These are phyloP conservation scores for Parotocinclus haroldoi DNA, from an alignment of 2,797 vertebrate species.

Conservation along the genomic window DNA sequence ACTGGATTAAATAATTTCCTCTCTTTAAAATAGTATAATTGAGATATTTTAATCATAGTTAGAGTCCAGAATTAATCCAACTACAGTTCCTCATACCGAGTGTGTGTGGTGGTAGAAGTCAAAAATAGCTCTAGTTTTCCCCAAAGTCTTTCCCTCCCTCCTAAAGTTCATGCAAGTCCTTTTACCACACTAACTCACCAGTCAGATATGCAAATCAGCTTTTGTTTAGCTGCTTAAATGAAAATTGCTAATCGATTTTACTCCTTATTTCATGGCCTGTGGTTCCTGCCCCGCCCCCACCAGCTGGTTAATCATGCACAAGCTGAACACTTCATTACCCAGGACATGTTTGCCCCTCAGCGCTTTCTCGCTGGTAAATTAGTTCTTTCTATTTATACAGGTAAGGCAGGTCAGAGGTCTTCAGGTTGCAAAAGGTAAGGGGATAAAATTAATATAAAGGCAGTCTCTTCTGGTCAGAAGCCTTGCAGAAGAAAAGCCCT, in stretches of 20 bases:
- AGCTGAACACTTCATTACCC: constrained; percentile 94
- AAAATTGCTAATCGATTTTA: constrained; percentile 90
- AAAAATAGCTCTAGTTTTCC: constrained; percentile 28
- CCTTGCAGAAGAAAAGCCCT: constrained; percentile 50
- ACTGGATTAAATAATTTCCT: constrained; percentile 27
- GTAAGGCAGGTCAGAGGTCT: constrained; percentile 81
- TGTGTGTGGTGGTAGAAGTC: constrained; percentile 32
- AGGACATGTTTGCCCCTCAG: constrained; percentile 90
- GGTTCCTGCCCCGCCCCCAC: constrained; percentile 88
- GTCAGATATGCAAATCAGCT: constrained; percentile 76
- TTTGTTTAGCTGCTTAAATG: constrained; percentile 86
- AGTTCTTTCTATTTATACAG: constrained; percentile 84
- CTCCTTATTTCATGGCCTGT: constrained; percentile 92
- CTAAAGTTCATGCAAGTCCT: constrained; percentile 11
- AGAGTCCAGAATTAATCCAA: constrained; percentile 35
- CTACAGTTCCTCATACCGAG: constrained; percentile 33
- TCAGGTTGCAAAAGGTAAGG: constrained; percentile 73
- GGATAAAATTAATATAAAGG: constrained; percentile 69
- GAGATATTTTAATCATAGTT: constrained; percentile 18
- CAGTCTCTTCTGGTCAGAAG: constrained; percentile 47
- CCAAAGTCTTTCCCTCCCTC: constrained; percentile 2
- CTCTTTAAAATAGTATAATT: constrained; percentile 19
- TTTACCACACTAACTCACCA: constrained; percentile 45
- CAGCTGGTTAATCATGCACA: constrained; percentile 92
- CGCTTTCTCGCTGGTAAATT: constrained; percentile 80